A percentile compares a stretch with the other conserved stretches of the same genome.
Conservation (phyloP, 2,797 vertebrate genomes). For the Leuciscus waleckii region DNA sequence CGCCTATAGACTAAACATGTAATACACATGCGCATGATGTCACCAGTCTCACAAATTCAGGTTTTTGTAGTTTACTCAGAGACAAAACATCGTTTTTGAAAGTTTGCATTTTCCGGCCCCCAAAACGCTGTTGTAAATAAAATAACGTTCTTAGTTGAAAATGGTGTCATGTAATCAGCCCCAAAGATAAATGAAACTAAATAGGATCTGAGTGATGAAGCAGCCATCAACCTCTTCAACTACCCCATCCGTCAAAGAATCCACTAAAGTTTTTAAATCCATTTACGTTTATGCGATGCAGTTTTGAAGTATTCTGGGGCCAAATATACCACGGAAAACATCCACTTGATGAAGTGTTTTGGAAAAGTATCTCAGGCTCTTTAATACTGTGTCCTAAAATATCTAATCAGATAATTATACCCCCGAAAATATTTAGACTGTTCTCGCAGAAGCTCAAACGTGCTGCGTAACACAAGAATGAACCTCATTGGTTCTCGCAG, state of each 20-base stretch:
- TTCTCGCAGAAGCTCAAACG: too few species aligned
- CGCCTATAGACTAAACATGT: not conserved
- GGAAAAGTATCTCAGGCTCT: not conserved
- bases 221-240: not conserved
- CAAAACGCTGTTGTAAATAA: not conserved
- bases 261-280: not conserved
- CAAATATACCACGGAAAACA: not conserved
- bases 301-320: not conserved
- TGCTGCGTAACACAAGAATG: too few species aligned
- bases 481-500: too few species aligned
- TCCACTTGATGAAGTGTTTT: not conserved
- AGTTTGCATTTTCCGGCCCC: not conserved
- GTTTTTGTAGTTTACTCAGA: not conserved
- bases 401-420: conserved; percentile 18
- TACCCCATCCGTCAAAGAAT: not conserved
- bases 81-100: not conserved
- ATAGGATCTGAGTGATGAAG: not conserved
- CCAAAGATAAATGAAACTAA: not conserved
- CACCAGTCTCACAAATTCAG: not conserved
- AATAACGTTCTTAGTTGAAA: not conserved
- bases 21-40: not conserved
- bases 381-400: not conserved
- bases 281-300: not conserved
- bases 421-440: conserved; percentile 27
- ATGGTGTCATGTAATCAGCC: not conserved